Conservation (phyloP, 2,888 invertebrate species). For the Eupithecia pulchellata region DNA sequence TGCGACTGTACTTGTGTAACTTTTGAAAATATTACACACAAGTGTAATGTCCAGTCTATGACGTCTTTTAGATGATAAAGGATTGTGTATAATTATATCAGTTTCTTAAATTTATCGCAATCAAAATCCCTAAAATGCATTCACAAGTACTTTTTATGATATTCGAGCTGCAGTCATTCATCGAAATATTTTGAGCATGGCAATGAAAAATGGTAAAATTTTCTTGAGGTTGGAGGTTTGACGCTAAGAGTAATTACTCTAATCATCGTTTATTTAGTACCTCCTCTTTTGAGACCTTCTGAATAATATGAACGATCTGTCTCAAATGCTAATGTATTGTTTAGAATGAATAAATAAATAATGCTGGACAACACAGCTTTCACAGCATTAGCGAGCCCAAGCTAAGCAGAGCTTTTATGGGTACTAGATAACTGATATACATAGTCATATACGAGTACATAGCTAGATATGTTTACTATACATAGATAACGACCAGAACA, state of each 20-base stretch:
- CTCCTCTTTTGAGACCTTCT: neutral
- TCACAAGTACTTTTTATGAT: neutral
- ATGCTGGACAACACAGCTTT: no score
- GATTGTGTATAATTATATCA: neutral
- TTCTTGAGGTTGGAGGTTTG: neutral
- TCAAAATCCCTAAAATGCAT: neutral
- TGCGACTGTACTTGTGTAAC: constrained; percentile 31
- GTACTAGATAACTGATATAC: no score
- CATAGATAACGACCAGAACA: no score
- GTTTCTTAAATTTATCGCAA: no score
- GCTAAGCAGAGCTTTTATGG: no score
- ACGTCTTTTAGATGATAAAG: neutral
- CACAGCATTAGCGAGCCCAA: no score
- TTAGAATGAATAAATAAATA: neutral
- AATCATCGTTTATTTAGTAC: no score
- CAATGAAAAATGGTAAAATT: neutral
- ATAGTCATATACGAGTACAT: no score
- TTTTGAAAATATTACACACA: constrained; percentile 25
- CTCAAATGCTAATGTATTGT: neutral
- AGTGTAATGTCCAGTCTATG: neutral
- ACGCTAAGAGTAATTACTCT: neutral
- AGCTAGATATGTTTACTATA: no score
- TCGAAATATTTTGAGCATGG: no score
- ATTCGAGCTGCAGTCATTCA: no score
- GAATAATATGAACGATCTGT: neutral